Percentiles rank a stretch among this genome's conserved stretches.
Conservation (phyloP, 2,797 vertebrate genomes). For the Onychomys torridus region DNA sequence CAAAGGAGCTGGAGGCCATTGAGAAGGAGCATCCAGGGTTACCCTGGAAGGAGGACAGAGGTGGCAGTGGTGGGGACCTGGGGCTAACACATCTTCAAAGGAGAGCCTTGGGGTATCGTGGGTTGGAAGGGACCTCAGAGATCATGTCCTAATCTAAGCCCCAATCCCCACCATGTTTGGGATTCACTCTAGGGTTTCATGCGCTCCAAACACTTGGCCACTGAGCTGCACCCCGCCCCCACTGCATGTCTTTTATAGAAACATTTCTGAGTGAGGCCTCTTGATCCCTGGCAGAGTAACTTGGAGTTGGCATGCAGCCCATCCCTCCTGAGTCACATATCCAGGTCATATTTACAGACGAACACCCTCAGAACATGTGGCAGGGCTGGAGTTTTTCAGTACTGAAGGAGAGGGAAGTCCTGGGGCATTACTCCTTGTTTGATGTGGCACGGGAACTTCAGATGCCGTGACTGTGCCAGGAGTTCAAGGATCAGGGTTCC, state of each 20-base stretch:
- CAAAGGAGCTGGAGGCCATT: neutral
- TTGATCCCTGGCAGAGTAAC: neutral
- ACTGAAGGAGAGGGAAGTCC: conserved; percentile 29
- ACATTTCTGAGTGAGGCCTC: neutral
- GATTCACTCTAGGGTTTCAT: neutral
- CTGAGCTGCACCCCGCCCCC: too few species aligned
- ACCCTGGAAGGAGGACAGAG: neutral
- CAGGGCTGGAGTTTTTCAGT: neutral
- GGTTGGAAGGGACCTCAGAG: neutral
- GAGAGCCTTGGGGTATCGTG: neutral
- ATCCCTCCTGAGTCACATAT: neutral
- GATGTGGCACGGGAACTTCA: conserved; percentile 4
- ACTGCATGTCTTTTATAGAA: neutral
- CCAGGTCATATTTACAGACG: neutral
- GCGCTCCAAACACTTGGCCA: neutral
- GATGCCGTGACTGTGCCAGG: neutral
- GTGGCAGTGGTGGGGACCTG: neutral
- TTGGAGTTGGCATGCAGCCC: neutral
- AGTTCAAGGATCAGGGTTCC: neutral
- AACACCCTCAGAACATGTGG: neutral
- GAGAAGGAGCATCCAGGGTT: neutral
- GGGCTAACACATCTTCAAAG: neutral
- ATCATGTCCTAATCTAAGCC: neutral
- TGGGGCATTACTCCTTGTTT: neutral
- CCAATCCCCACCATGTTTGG: neutral